Evolutionary conservation across 2,797 vertebrate species (phyloP).

Genomic region (Naso thynnoides): DNA sequence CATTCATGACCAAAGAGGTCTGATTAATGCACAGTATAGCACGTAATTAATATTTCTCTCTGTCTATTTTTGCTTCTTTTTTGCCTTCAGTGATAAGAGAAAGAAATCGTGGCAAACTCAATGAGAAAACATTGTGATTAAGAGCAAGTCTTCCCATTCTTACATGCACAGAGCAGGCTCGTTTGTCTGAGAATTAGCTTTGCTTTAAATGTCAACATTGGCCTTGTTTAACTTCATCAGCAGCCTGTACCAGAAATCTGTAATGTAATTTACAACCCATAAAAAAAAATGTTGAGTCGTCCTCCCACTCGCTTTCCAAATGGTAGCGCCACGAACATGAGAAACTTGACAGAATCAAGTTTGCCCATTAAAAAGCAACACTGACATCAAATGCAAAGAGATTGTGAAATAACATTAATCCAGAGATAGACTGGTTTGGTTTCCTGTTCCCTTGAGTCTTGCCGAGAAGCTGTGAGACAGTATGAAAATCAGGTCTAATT

Average conservation of each 20-base stretch:
- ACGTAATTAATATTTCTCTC: slow-evolving; percentile 52
- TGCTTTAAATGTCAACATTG: slow-evolving; percentile 49
- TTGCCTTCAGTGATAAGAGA: slow-evolving; percentile 22
- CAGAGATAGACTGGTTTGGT: slow-evolving; percentile 4
- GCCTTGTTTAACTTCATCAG: slow-evolving; percentile 44
- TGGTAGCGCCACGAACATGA: not conserved
- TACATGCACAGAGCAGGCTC: slow-evolving; percentile 16
- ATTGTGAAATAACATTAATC: slow-evolving; percentile 33
- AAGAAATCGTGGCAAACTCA: slow-evolving; percentile 22
- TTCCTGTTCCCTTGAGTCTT: slow-evolving; percentile 18
- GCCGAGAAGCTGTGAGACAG: slow-evolving; percentile 22
- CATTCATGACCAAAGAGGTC: slow-evolving; percentile 40
- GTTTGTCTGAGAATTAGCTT: slow-evolving; percentile 46
- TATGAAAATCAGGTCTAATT: slow-evolving; percentile 55
- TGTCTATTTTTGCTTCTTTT: slow-evolving; percentile 32
- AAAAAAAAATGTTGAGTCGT: slow-evolving; percentile 26
- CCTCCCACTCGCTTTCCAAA: slow-evolving; percentile 22
- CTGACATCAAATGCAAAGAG: slow-evolving; percentile 18
- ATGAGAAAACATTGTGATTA: slow-evolving; percentile 27
- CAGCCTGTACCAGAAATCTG: slow-evolving; percentile 27
- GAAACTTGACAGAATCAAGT: slow-evolving; percentile 12
- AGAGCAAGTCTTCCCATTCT: slow-evolving; percentile 15
- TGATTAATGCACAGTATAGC: slow-evolving; percentile 49
- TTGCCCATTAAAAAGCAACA: slow-evolving; percentile 24
- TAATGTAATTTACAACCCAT: slow-evolving; percentile 32